Evolutionary conservation across 37 sponge, comb jelly and placozoan genomes (phyloP).

Genomic region (Aphrocallistes beatrix): DNA sequence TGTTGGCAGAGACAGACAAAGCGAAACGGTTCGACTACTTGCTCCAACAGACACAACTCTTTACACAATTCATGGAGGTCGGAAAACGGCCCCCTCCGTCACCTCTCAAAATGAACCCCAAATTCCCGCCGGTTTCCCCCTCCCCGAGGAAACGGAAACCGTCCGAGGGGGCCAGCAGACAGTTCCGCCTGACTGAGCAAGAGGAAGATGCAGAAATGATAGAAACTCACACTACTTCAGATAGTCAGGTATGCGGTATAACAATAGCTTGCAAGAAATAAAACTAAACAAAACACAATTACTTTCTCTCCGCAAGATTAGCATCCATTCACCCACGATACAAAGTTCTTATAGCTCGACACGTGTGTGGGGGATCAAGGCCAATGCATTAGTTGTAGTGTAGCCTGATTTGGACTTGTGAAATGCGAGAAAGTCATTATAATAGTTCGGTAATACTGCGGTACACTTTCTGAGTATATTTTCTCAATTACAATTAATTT

Average conservation of each 20-base stretch:
- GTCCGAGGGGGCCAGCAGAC: slow-evolving; percentile 57
- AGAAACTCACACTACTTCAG: not conserved
- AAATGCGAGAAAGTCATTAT: no score
- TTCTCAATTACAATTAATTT: no score
- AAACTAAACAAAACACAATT: no score
- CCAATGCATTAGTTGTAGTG: no score
- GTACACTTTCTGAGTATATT: no score
- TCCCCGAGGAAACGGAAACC: slow-evolving; percentile 35
- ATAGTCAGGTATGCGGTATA: not conserved
- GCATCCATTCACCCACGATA: no score
- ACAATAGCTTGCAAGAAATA: no score
- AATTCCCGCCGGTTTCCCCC: slow-evolving; percentile 24
- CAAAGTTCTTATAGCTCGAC: no score
- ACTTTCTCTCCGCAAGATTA: no score
- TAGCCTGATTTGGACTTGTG: no score
- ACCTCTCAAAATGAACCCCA: slow-evolving; percentile 63
- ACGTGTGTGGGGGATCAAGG: no score
- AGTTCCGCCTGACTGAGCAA: slow-evolving; percentile 19
- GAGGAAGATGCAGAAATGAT: not conserved
- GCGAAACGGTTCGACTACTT: slow-evolving; percentile 84
- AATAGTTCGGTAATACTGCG: no score
- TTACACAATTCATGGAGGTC: slow-evolving; percentile 77
- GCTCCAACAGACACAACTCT: slow-evolving; percentile 92
- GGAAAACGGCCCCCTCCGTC: slow-evolving; percentile 63
- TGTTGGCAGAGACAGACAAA: slow-evolving; percentile 32